These are phyloP conservation scores for Diaprepes abbreviatus DNA, from an alignment of 2,888 invertebrate genomes.

Conservation along the genomic window DNA sequence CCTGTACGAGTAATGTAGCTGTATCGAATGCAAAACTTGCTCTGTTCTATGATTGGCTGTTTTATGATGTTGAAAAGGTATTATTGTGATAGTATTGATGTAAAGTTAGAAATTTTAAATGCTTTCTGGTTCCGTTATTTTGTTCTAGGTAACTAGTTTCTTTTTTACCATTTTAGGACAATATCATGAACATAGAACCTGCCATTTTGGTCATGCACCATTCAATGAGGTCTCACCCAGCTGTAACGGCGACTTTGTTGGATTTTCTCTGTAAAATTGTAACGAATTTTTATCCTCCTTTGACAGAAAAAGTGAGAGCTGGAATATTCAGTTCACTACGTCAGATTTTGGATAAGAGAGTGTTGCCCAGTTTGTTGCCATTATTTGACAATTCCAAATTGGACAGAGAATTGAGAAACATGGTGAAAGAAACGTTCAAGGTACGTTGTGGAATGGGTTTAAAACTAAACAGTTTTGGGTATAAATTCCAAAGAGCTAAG, in stretches of 20 bases:
- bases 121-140: too few species aligned
- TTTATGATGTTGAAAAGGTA: constrained; percentile 85
- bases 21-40: constrained; percentile 93
- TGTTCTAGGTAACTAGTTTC: too few species aligned
- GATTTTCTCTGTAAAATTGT: constrained; percentile 94
- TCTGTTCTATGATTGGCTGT: constrained; percentile 94
- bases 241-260: constrained; percentile 88
- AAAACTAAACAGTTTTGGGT: too few species aligned
- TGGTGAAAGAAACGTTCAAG: constrained; percentile 91
- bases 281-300: constrained; percentile 86
- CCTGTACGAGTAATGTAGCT: constrained; percentile 90
- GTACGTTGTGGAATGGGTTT: constrained; percentile 70
- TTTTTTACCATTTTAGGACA: constrained; percentile 73
- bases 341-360: constrained; percentile 92
- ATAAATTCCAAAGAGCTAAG: too few species aligned
- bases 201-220: constrained; percentile 95
- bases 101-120: too few species aligned
- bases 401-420: constrained; percentile 84
- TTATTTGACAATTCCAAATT: constrained; percentile 90
- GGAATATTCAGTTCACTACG: constrained; percentile 87
- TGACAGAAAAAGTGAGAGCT: constrained; percentile 83
- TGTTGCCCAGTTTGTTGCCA: constrained; percentile 87
- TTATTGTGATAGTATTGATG: too few species aligned
- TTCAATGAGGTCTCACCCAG: constrained; percentile 92
- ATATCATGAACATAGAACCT: constrained; percentile 96